Evolutionary conservation across 92 coral and sea anemone genomes (phyloP), one percentile per base, ranked within the genome.

Genomic region (Phenganax marumi): DNA sequence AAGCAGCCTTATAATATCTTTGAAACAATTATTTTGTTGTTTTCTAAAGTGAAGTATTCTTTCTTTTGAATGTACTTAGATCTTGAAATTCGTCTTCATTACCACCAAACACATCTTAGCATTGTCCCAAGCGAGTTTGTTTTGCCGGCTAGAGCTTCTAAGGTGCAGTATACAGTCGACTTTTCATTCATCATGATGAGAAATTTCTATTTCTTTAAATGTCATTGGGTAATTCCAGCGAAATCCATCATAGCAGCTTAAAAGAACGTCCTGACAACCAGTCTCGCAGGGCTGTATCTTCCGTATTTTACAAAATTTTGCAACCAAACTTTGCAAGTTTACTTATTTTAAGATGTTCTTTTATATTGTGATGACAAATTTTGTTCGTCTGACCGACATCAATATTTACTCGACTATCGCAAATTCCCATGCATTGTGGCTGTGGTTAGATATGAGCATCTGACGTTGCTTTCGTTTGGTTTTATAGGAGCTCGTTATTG

Each of bases 81-180:
- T 83, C 66, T 92, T 51, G 84, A 90, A 49, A 84, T 92, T 43
- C 97, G 88, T 48, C 82, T 91, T 24, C 68, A 58, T 3, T 92
- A 96, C 78, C 99, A 97, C 13, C 80, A 92, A 12, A 87, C 91
- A 9, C 99, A 96, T 73, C 82, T 92, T 54, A 91, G 83, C 33
- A 87, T 96, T 81, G 87, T 90, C 22, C 99, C 99, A 9, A 89
- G 93, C 80, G 88, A 87, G 66, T 96, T 96, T 68, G 76, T 96
- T 16, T 85, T 96, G 53, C 93, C 96, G 48, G 99, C 89, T 57
- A 86, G 97, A 86, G 85, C 96, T 10, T 92, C 99, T 47, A 96
- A 92, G 92, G 99, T 96, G 51, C 33, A 89, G 17, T 76, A 16
- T 56, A 14, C 21, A 12, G 21, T 16, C 65, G 23, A 58, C 2